Evolutionary conservation across 2,113 vertebrate species (phyloP).

Genomic region (Channa maculata): DNA sequence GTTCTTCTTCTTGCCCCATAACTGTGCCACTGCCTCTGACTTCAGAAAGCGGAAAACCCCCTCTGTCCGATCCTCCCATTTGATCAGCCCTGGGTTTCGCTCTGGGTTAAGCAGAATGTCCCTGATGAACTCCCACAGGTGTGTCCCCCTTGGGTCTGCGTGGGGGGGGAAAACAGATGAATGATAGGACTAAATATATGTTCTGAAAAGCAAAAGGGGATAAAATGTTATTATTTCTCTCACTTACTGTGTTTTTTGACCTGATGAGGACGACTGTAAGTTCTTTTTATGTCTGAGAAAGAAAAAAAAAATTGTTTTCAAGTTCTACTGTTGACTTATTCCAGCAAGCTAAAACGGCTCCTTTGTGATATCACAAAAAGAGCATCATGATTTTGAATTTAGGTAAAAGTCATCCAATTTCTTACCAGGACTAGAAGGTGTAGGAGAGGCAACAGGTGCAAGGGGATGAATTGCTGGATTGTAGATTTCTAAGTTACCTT

Average conservation of each 20-base stretch:
- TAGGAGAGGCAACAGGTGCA: constrained; percentile 64
- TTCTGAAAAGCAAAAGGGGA: neutral
- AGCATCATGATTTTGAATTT: neutral
- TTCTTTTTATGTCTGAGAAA: constrained; percentile 86
- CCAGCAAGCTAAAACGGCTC: too few species aligned
- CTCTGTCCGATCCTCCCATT: constrained; percentile 96
- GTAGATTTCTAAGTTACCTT: constrained; percentile 69
- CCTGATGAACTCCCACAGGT: constrained; percentile 98
- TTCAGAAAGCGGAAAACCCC: constrained; percentile 97
- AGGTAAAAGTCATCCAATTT: neutral
- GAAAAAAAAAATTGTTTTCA: neutral
- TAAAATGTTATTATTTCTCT: neutral
- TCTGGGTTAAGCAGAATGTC: constrained; percentile 97
- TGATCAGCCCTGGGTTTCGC: constrained; percentile 95
- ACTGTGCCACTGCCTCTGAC: constrained; percentile 96
- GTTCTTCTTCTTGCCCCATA: constrained; percentile 99
- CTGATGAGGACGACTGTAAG: constrained; percentile 83
- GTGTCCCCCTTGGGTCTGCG: constrained; percentile 92
- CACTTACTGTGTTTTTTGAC: constrained; percentile 96
- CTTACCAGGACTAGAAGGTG: constrained; percentile 77
- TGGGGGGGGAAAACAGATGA: neutral
- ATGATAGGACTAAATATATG: neutral
- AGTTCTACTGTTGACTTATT: neutral
- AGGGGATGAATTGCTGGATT: constrained; percentile 61
- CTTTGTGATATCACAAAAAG: neutral